Conservation (phyloP, 2,797 vertebrate genomes). For the Leptoclinus maculatus region DNA sequence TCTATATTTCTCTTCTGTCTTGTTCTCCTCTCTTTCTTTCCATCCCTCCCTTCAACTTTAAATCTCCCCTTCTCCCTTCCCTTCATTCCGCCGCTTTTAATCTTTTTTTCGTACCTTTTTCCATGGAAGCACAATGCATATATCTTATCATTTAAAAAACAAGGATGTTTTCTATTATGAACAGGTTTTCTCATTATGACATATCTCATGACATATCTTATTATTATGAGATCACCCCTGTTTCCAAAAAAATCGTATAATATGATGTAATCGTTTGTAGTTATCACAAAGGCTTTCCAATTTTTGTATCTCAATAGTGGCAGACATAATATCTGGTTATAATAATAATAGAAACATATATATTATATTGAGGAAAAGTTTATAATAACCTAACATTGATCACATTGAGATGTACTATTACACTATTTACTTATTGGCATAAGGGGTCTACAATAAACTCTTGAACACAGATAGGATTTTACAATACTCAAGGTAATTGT, state of each 20-base stretch:
- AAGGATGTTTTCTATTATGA: background rate
- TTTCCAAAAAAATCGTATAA: slow-evolving; percentile 3
- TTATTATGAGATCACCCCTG: background rate
- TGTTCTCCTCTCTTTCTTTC: background rate
- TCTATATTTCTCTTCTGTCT: slow-evolving; percentile 24
- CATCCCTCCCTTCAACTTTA: slow-evolving; percentile 6
- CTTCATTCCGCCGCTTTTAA: background rate
- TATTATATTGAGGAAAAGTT: background rate
- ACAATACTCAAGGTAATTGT: background rate
- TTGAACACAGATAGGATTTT: background rate
- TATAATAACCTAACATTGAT: background rate
- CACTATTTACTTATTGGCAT: background rate
- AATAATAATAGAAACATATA: background rate
- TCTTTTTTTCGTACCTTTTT: background rate
- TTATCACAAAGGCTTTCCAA: background rate
- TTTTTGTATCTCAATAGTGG: background rate
- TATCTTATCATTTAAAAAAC: background rate
- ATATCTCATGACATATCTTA: slow-evolving; percentile 4
- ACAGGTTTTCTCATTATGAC: background rate
- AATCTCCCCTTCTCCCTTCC: slow-evolving; percentile 9
- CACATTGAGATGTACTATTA: background rate
- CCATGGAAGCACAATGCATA: background rate
- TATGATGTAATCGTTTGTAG: background rate
- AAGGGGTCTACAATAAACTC: background rate
- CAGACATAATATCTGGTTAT: background rate